Evolutionary conservation across 1,140 invertebrate species (phyloP), one percentile per base, ranked within the genome.

Genomic region (Cherax destructor): DNA sequence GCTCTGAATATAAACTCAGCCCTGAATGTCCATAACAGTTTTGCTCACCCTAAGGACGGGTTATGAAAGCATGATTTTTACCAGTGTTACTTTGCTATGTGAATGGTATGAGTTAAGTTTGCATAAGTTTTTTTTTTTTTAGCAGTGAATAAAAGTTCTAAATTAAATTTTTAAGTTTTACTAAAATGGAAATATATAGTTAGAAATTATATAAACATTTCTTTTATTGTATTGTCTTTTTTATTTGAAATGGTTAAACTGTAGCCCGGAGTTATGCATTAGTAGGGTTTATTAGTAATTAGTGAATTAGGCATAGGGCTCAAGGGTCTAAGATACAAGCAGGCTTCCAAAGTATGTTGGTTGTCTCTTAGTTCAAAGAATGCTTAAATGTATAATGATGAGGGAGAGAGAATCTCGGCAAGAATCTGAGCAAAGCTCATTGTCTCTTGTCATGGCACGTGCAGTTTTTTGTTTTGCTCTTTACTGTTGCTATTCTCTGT

Each of bases 221-320:
- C 9, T 78, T 87, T 87, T 77, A 59, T 59, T 47, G n/a, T 41
- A 41, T 41, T 41, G 30, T 74, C 83, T 88, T 50, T 47, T 72
- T 88, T 65, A 59, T 86, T 74, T 86, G 24, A 78, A 78, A 50
- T 52, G 21, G 59, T 69, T 13, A 76, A 89, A 24, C 24, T 76
- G 52, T 91, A 79, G 88, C 74, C 81, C 76, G 69, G 65, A 61
- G 88, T 91, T 84, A 77, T 81, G 50, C 30, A 24, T 30, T 80
- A 84, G 69, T 61, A 24, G 11, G 65, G n/a, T 78, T 21, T 84
- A 21, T 41, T 91, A 91, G 80, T 50, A 11, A 18, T 59, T 91
- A 91, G 81, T 59, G 81, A 80, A 77, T n/a, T 91, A 91, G 88
- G 88, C 59, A 21, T 84, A 91, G 88, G 88, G 88, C 88, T 91